Conservation (phyloP, 2,113 vertebrate species). For the Psammodynastes pulverulentus region DNA sequence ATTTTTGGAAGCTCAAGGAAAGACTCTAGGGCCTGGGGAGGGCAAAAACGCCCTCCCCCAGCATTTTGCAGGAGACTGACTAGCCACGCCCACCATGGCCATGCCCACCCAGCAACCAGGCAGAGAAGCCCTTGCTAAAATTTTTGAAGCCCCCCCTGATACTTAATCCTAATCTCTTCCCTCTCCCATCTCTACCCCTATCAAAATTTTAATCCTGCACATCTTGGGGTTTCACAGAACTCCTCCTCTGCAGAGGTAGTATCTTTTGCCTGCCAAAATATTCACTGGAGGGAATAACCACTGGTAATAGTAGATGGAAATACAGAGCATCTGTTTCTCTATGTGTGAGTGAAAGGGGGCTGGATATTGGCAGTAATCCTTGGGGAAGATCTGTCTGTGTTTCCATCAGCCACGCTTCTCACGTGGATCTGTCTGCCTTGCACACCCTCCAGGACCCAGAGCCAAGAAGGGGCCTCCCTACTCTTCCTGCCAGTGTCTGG, state of each 20-base stretch:
- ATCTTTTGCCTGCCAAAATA: neutral
- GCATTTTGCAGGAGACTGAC: too few relatives aligned
- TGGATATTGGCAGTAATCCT: neutral
- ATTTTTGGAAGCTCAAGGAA: too few relatives aligned
- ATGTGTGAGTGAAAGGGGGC: neutral
- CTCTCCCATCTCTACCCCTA: neutral
- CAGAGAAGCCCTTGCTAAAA: too few relatives aligned
- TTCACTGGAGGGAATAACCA: neutral
- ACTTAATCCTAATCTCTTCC: neutral
- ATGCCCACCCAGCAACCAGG: too few relatives aligned
- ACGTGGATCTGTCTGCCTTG: neutral
- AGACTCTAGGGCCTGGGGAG: too few relatives aligned
- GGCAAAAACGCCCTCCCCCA: too few relatives aligned
- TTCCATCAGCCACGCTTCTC: slow-evolving; percentile 7
- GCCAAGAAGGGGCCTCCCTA: slow-evolving; percentile 31
- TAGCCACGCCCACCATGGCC: too few relatives aligned
- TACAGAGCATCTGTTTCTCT: neutral
- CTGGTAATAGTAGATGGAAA: too few relatives aligned
- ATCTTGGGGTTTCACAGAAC: neutral
- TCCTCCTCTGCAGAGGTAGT: neutral
- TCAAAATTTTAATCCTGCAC: neutral
- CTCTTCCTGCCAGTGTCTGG: slow-evolving; percentile 21
- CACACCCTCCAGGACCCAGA: slow-evolving; percentile 3
- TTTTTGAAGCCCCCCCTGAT: too few relatives aligned
- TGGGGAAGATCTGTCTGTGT: neutral